These are phyloP conservation scores for Neosalanx taihuensis DNA, from an alignment of 2,797 vertebrate species.

Conservation along the genomic window DNA sequence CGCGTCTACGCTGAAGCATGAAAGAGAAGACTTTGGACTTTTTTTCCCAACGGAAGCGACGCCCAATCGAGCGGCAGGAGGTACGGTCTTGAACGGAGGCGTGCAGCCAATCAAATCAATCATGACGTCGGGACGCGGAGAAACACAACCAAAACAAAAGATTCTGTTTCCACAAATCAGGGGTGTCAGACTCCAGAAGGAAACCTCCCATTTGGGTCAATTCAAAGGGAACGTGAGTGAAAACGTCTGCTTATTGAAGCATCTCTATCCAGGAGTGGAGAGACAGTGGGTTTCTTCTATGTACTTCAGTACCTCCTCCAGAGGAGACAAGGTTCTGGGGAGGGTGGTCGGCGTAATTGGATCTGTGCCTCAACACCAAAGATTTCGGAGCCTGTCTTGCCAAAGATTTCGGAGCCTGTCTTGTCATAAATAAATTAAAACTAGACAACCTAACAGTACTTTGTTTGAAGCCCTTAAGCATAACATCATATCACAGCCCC, in stretches of 20 bases:
- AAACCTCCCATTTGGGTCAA: background rate
- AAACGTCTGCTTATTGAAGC: no score
- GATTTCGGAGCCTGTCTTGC: background rate
- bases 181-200: no score
- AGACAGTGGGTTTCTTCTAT: slow-evolving; percentile 44
- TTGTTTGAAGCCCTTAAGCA: slow-evolving; percentile 49
- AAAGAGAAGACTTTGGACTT: slow-evolving; percentile 23
- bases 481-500: slow-evolving; percentile 12
- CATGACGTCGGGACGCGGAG: background rate
- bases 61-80: slow-evolving; percentile 15
- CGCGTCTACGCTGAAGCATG: slow-evolving; percentile 13
- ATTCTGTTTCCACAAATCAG: slow-evolving; percentile 5
- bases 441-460: slow-evolving; percentile 20
- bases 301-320: slow-evolving; percentile 53
- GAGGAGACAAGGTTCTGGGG: slow-evolving; percentile 34
- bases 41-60: slow-evolving; percentile 11
- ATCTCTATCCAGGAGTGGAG: slow-evolving; percentile 19
- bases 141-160: background rate
- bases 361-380: slow-evolving; percentile 29
- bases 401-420: no score
- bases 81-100: slow-evolving; percentile 29
- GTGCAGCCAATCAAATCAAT: slow-evolving; percentile 38
- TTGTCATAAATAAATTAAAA: background rate
- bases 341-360: slow-evolving; percentile 20
- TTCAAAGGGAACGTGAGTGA: slow-evolving; percentile 19